Conservation (phyloP, 2,888 invertebrate genomes). For the Taphrorychus bicolor region DNA sequence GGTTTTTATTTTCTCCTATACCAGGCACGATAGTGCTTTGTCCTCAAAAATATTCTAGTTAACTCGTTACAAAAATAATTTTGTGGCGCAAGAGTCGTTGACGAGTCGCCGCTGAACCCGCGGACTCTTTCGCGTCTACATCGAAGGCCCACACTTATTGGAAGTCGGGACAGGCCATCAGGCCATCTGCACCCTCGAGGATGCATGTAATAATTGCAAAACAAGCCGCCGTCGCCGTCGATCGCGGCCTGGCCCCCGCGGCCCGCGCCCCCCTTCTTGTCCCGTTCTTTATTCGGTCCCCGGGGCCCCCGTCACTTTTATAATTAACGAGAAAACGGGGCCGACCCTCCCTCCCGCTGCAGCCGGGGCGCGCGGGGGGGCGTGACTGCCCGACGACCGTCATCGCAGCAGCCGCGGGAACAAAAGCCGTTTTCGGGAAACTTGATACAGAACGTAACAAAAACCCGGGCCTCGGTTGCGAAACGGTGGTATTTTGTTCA, state of each 20-base stretch:
- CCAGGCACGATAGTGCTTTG: too few relatives aligned
- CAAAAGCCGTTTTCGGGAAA: slow-evolving; percentile 22
- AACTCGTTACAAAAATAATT: too few relatives aligned
- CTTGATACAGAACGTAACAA: slow-evolving; percentile 14
- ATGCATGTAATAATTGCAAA: slow-evolving; percentile 5
- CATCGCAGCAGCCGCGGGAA: slow-evolving; percentile 6
- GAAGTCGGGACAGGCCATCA: background rate
- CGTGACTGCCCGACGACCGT: slow-evolving; percentile 18
- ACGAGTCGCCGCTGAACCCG: background rate
- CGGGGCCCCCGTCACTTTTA: slow-evolving; percentile 14
- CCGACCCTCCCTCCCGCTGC: slow-evolving; percentile 1
- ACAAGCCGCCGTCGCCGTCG: background rate
- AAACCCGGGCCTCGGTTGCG: background rate
- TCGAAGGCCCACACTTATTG: background rate
- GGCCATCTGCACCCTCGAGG: slow-evolving; percentile 8
- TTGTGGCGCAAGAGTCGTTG: too few relatives aligned
- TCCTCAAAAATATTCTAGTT: too few relatives aligned
- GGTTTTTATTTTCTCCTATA: too few relatives aligned
- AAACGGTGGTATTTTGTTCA: slow-evolving; percentile 4
- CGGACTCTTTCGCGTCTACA: background rate
- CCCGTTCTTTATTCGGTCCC: background rate
- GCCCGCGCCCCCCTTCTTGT: background rate
- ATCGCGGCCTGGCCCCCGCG: background rate
- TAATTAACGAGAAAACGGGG: slow-evolving; percentile 25
- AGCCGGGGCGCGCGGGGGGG: background rate